These are phyloP conservation scores for Betta splendens DNA, from an alignment of 2,797 vertebrate genomes.

Conservation along the genomic window DNA sequence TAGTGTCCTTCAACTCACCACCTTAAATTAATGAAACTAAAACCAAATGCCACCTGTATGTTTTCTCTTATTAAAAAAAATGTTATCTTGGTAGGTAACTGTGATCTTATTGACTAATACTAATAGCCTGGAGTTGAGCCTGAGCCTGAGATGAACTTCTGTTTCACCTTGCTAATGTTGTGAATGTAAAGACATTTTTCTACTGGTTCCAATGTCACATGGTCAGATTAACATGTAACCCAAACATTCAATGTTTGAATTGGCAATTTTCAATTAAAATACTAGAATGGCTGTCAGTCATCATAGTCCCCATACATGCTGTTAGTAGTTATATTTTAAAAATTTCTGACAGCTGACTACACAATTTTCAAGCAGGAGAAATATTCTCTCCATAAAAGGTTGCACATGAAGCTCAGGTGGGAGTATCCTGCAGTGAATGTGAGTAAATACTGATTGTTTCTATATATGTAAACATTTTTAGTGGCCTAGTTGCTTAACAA, in stretches of 20 bases:
- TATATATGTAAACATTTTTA: constrained; percentile 38
- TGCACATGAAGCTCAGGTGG: constrained; percentile 25
- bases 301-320: constrained; percentile 44
- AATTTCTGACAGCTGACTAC: constrained; percentile 1
- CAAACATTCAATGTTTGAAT: constrained; percentile 14
- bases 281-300: constrained; percentile 17
- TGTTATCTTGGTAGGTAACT: no score
- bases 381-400: constrained; percentile 21
- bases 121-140: neutral
- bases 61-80: no score
- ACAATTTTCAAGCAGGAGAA: constrained; percentile 3
- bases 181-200: neutral
- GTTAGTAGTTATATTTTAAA: constrained; percentile 26
- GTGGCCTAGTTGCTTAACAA: constrained; percentile 29
- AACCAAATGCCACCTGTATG: no score
- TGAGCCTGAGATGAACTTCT: neutral
- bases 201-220: neutral
- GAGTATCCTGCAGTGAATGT: constrained; percentile 22
- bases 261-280: constrained; percentile 6
- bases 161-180: neutral
- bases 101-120: no score
- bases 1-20: no score
- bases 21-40: no score
- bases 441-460: constrained; percentile 29
- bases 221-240: neutral